These are phyloP conservation scores for Rotaria socialis DNA, from an alignment of 2,888 invertebrate species.

Conservation along the genomic window DNA sequence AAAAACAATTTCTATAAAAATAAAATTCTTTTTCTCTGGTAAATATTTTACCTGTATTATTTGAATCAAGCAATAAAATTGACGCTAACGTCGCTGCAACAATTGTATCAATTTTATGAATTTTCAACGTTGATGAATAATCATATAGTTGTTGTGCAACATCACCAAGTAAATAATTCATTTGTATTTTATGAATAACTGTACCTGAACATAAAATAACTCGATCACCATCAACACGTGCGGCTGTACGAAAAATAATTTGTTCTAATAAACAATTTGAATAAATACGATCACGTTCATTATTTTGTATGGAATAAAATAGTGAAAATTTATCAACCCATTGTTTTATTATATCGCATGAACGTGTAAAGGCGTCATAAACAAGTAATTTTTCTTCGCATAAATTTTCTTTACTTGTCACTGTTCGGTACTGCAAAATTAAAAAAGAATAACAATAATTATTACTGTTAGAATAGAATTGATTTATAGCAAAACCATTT, in stretches of 20 bases:
- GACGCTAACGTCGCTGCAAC: neutral
- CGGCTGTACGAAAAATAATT: constrained; percentile 38
- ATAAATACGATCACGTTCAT: constrained; percentile 42
- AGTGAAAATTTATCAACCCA: constrained; percentile 45
- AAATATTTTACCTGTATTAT: neutral
- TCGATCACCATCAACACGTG: constrained; percentile 44
- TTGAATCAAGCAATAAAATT: constrained; percentile 5
- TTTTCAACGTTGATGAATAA: constrained; percentile 26
- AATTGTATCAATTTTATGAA: constrained; percentile 20
- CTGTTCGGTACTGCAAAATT: constrained; percentile 42
- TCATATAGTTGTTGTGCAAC: constrained; percentile 18
- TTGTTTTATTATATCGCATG: constrained; percentile 43
- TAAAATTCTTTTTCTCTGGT: neutral
- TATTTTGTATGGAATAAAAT: constrained; percentile 41
- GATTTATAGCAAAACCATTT: no score
- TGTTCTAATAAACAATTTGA: constrained; percentile 40
- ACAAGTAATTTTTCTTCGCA: constrained; percentile 44
- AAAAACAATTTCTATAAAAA: neutral
- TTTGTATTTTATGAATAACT: constrained; percentile 44
- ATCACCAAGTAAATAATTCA: constrained; percentile 42
- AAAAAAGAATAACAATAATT: no score
- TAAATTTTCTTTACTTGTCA: constrained; percentile 41
- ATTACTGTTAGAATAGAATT: no score
- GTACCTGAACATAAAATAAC: constrained; percentile 42
- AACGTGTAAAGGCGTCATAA: constrained; percentile 38